Conservation (phyloP, 2,888 invertebrate species). For the Meiosimyza platycephala region DNA sequence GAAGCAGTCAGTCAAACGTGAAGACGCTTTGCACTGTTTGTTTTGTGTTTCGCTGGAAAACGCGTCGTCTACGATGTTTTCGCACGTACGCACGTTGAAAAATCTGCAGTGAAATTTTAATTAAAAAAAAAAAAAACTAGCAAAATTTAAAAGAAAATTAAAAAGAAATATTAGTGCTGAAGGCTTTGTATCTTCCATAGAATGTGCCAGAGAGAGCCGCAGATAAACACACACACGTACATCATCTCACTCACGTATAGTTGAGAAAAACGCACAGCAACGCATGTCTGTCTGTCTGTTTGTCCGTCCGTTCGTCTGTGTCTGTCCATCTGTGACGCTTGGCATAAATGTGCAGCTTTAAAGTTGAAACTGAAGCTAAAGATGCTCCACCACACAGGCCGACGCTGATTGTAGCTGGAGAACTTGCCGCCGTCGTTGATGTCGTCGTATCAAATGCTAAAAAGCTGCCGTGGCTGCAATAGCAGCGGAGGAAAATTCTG, state of each 20-base stretch:
- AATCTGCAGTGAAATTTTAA: background rate
- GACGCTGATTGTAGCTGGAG: conserved; percentile 1
- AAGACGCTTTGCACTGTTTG: conserved; percentile 33
- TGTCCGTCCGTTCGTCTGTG: background rate
- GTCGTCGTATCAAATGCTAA: conserved; percentile 34
- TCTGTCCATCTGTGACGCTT: background rate
- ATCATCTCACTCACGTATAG: background rate
- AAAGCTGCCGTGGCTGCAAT: conserved; percentile 18
- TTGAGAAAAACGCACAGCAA: background rate
- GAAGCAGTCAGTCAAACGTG: conserved; percentile 31
- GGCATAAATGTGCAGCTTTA: conserved; percentile 37
- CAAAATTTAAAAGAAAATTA: conserved; percentile 6
- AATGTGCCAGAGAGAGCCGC: conserved; percentile 4
- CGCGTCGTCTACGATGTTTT: conserved; percentile 47
- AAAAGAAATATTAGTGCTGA: background rate
- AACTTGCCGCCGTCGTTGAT: conserved; percentile 6
- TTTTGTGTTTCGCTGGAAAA: conserved; percentile 22
- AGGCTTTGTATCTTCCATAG: conserved; percentile 9
- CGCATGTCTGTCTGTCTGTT: conserved; percentile 15
- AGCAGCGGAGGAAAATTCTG: conserved; percentile 25
- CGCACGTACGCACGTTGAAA: conserved; percentile 51
- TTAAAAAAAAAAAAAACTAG: conserved; percentile 5
- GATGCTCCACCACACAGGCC: background rate
- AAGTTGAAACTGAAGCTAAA: background rate
- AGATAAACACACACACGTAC: background rate